These are phyloP conservation scores for Lepisosteus osseus DNA, from an alignment of 2,113 vertebrate genomes.

Conservation along the genomic window DNA sequence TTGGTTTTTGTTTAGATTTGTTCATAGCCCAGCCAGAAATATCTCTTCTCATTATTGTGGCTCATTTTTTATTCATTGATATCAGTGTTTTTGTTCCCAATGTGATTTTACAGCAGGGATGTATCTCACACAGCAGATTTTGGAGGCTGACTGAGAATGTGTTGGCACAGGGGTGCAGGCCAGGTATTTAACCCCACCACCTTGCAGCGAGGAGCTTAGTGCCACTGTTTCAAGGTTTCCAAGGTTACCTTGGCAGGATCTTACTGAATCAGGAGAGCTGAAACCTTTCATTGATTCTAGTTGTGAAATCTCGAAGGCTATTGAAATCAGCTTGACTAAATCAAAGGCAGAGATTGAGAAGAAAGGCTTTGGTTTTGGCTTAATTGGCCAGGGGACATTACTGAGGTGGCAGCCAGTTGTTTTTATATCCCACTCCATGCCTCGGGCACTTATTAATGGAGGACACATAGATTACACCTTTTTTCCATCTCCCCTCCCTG, in stretches of 20 bases:
- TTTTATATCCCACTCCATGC: neutral
- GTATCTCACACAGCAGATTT: neutral
- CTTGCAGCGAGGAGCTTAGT: neutral
- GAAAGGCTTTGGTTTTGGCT: neutral
- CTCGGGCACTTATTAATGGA: neutral
- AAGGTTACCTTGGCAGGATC: slow-evolving; percentile 28
- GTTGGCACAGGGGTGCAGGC: neutral
- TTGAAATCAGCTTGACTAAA: neutral
- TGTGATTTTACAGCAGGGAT: neutral
- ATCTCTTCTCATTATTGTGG: no score
- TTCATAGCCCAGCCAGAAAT: no score
- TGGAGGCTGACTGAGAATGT: neutral
- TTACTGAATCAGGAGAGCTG: slow-evolving; percentile 17
- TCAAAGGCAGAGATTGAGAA: neutral
- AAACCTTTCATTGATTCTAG: slow-evolving; percentile 29
- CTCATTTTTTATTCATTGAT: no score
- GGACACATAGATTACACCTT: neutral
- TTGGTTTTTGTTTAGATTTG: no score
- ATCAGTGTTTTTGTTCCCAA: neutral
- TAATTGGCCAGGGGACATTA: neutral
- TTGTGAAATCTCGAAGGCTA: slow-evolving; percentile 20
- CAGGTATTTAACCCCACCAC: neutral
- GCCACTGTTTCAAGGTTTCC: neutral
- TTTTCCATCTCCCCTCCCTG: no score
- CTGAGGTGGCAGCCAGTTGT: neutral